Evolutionary conservation across 2,113 vertebrate genomes (phyloP).

Genomic region (Rhynchopsitta pachyrhyncha): DNA sequence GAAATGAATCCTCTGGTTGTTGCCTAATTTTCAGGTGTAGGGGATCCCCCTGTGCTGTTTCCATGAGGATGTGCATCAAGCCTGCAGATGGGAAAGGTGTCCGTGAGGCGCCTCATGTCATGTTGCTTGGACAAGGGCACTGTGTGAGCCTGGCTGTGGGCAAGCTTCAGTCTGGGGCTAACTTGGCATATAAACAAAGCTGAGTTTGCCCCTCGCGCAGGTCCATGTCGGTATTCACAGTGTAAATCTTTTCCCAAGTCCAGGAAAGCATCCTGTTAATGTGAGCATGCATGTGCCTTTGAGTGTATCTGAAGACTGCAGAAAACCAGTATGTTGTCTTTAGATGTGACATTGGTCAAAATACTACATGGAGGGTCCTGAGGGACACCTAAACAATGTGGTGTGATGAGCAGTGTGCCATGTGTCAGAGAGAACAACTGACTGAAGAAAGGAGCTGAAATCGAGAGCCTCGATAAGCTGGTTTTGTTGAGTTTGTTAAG

Average conservation of each 20-base stretch:
- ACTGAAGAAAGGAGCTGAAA: not conserved
- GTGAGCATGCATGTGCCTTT: not conserved
- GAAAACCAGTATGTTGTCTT: not conserved
- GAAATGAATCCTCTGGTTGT: not conserved
- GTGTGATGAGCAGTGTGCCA: not conserved
- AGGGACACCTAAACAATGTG: not conserved
- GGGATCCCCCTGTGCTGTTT: not conserved
- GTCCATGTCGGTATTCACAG: not conserved
- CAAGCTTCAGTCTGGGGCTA: not conserved
- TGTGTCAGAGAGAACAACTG: not conserved
- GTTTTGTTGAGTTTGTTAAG: not conserved
- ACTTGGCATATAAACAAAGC: not conserved
- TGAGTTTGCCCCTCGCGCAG: not conserved
- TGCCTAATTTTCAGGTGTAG: not conserved
- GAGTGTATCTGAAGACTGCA: not conserved
- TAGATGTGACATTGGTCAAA: not conserved
- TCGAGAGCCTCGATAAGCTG: not conserved
- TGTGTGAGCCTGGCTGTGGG: not conserved
- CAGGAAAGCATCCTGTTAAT: not conserved
- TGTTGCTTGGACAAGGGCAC: not conserved
- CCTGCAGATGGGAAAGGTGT: not conserved
- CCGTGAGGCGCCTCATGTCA: rapidly evolving
- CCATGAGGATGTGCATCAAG: not conserved
- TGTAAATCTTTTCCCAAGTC: not conserved
- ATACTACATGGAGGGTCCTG: not conserved